Percentiles rank a stretch among this genome's conserved stretches.
phyloP scores from a whole-genome alignment of 2,888 invertebrate genomes.

The Oscheius sp. region DNA sequence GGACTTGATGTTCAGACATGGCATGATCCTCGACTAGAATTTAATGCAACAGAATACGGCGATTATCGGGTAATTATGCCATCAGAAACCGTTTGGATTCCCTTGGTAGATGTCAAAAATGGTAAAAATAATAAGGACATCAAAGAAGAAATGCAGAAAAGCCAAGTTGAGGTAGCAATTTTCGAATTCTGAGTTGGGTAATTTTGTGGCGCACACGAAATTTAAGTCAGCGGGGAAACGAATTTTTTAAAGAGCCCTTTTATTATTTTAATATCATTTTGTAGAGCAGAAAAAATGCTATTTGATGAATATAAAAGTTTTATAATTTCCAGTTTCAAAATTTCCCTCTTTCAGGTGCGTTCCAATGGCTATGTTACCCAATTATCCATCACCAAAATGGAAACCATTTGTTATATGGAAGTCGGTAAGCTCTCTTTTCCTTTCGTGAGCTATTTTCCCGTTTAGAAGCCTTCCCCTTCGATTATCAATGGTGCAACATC shows the following conservation, averaged over 20 bases:
- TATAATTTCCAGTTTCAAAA: background rate
- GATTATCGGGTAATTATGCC: background rate
- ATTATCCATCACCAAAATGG: background rate
- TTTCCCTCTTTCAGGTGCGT: background rate
- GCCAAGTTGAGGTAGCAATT: background rate
- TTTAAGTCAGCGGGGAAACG: no score
- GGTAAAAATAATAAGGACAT: background rate
- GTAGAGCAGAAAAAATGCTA: no score
- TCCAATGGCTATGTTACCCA: background rate
- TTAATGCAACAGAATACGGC: background rate
- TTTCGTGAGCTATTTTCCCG: background rate
- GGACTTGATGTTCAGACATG: background rate
- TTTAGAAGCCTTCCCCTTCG: background rate
- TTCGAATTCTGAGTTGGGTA: background rate
- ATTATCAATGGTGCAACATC: background rate
- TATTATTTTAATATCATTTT: no score
- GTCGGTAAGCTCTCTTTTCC: background rate
- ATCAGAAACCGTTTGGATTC: slow-evolving; percentile 9
- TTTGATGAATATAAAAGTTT: background rate
- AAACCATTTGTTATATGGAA: background rate
- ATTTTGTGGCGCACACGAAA: background rate
- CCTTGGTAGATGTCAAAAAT: slow-evolving; percentile 5
- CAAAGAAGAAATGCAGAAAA: background rate
- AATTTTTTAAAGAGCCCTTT: no score
- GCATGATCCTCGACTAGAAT: slow-evolving; percentile 14